These are phyloP conservation scores for Steinernema khuongi DNA, from an alignment of 1,140 invertebrate species.

Conservation along the genomic window DNA sequence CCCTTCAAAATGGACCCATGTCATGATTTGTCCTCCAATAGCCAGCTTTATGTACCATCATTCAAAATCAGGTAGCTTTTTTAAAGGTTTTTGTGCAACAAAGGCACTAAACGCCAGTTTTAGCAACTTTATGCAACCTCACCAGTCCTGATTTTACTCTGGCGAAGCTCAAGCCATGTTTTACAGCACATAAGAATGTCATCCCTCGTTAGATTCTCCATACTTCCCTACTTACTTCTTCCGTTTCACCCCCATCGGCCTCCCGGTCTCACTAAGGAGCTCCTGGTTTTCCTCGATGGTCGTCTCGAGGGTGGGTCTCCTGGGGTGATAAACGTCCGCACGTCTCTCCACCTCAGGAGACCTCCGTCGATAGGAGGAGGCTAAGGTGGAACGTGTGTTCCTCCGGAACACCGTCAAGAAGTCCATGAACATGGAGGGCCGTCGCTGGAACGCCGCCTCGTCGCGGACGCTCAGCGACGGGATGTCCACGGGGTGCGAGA, in stretches of 20 bases:
- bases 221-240: slow-evolving; percentile 1
- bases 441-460: slow-evolving; percentile 34
- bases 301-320: neutral
- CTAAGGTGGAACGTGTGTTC: slow-evolving; percentile 38
- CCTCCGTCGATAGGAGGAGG: slow-evolving; percentile 24
- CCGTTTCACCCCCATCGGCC: neutral
- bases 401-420: slow-evolving; percentile 56
- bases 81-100: neutral
- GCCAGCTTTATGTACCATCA: too few species aligned
- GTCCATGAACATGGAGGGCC: slow-evolving; percentile 53
- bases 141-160: neutral
- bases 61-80: too few species aligned
- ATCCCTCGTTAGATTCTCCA: slow-evolving; percentile 10
- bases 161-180: neutral
- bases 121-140: too few species aligned
- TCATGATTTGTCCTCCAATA: too few species aligned
- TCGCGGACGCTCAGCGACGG: neutral
- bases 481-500: slow-evolving; percentile 12
- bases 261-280: neutral
- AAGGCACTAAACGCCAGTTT: too few species aligned
- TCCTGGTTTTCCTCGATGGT: neutral
- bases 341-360: slow-evolving; percentile 18
- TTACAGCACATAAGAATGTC: neutral
- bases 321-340: slow-evolving; percentile 5
- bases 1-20: too few species aligned